Conservation (phyloP, 2,888 invertebrate species). For the Diachrysia chrysitis region DNA sequence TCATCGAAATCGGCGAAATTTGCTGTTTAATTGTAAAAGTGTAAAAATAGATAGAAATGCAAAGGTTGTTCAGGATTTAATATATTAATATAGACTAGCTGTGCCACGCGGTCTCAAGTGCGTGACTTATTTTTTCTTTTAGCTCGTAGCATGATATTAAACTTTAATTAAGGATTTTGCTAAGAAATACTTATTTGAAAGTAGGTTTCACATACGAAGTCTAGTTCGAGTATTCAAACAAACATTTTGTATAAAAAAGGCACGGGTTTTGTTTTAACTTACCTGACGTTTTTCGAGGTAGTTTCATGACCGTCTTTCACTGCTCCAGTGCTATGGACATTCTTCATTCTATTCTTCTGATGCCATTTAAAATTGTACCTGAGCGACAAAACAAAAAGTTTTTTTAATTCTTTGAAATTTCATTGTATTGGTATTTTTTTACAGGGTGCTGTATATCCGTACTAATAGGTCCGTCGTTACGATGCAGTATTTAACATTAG, state of each 20-base stretch:
- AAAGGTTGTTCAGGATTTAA: too few species aligned
- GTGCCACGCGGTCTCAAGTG: too few species aligned
- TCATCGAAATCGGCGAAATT: too few species aligned
- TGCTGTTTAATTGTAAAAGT: too few species aligned
- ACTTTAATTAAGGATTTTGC: too few species aligned
- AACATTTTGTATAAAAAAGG: background rate
- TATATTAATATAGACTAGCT: too few species aligned
- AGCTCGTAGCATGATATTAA: too few species aligned
- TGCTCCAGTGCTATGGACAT: background rate
- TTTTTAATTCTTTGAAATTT: slow-evolving; percentile 7
- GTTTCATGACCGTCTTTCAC: background rate
- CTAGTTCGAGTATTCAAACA: background rate
- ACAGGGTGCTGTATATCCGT: too few species aligned
- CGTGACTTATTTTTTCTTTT: too few species aligned
- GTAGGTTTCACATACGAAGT: too few species aligned
- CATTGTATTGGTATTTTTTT: background rate
- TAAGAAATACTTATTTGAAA: too few species aligned
- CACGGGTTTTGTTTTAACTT: slow-evolving; percentile 11
- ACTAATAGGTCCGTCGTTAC: slow-evolving; percentile 9
- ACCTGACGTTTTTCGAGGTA: slow-evolving; percentile 27
- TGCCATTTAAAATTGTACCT: slow-evolving; percentile 31
- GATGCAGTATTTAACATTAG: slow-evolving; percentile 9
- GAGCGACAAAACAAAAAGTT: slow-evolving; percentile 29
- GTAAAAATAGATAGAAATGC: too few species aligned
- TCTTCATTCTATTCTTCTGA: slow-evolving; percentile 26